Conservation (phyloP, 2,888 invertebrate genomes). For the Drosophila multiciliata region DNA sequence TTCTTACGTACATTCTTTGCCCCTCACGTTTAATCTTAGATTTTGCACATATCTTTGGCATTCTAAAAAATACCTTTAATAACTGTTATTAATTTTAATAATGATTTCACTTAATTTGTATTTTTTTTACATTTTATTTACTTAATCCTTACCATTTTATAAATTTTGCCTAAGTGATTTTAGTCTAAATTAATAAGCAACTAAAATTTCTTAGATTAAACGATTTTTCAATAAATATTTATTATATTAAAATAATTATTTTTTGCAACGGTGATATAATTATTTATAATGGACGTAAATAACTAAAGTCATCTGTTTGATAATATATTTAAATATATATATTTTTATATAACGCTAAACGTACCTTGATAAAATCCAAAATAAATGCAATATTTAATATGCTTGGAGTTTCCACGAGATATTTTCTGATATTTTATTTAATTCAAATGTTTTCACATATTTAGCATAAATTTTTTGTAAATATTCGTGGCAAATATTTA, state of each 20-base stretch:
- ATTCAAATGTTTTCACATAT: slow-evolving; percentile 22
- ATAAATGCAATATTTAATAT: slow-evolving; percentile 29
- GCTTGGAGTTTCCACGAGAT: neutral
- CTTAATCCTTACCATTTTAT: neutral
- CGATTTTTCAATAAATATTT: neutral
- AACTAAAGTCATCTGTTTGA: no score
- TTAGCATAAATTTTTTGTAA: slow-evolving; percentile 5
- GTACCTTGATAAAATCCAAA: slow-evolving; percentile 24
- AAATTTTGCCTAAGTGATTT: neutral
- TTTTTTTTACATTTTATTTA: neutral
- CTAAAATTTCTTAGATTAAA: neutral
- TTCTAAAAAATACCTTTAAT: neutral
- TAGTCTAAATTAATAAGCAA: neutral
- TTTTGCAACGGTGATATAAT: neutral
- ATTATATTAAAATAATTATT: neutral
- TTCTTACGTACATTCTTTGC: neutral
- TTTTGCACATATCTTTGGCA: neutral
- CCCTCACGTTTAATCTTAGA: neutral
- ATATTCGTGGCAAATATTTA: slow-evolving; percentile 47
- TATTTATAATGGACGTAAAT: neutral
- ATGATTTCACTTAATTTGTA: neutral
- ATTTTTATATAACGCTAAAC: neutral
- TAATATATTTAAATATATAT: no score
- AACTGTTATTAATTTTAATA: neutral
- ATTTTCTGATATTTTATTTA: neutral